These are phyloP conservation scores for Morone chrysops DNA, from an alignment of 2,113 vertebrate species.

Conservation along the genomic window DNA sequence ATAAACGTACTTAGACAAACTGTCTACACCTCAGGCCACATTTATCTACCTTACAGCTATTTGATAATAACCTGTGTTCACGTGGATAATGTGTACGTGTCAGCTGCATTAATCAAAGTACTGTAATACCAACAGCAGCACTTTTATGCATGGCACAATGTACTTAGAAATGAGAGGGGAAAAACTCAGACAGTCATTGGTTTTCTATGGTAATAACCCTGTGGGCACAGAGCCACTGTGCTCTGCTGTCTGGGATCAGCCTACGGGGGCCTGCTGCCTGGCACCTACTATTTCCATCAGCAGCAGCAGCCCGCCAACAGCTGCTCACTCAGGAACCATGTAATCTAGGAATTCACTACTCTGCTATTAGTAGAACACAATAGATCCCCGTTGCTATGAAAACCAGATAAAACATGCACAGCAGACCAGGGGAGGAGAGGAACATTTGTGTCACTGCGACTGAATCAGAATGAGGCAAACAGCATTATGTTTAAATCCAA, in stretches of 20 bases:
- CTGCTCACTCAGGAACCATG: conserved; percentile 61
- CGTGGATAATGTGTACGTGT: not conserved
- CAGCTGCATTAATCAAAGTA: conserved; percentile 2
- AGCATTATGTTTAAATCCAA: conserved; percentile 1
- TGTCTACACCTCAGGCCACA: not conserved
- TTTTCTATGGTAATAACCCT: conserved; percentile 23
- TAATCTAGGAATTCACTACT: conserved; percentile 71
- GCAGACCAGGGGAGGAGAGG: not conserved
- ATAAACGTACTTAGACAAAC: not conserved
- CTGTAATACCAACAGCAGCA: not conserved
- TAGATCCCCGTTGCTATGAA: conserved; percentile 59
- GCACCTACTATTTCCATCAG: conserved; percentile 64
- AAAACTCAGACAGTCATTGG: not conserved
- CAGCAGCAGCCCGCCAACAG: conserved; percentile 47
- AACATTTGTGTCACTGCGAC: not conserved
- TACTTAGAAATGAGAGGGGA: not conserved
- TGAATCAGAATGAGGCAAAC: not conserved
- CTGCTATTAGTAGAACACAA: conserved; percentile 73
- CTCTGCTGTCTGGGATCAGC: conserved; percentile 19
- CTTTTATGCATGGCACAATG: not conserved
- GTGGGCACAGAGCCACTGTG: conserved; percentile 19
- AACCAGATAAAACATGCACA: conserved; percentile 57
- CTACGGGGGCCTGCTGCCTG: conserved; percentile 16
- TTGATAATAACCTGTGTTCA: conserved; percentile 10
- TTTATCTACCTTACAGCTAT: not conserved